phyloP scores from a whole-genome alignment of 2,888 invertebrate genomes.

The Tinea semifulvella region DNA sequence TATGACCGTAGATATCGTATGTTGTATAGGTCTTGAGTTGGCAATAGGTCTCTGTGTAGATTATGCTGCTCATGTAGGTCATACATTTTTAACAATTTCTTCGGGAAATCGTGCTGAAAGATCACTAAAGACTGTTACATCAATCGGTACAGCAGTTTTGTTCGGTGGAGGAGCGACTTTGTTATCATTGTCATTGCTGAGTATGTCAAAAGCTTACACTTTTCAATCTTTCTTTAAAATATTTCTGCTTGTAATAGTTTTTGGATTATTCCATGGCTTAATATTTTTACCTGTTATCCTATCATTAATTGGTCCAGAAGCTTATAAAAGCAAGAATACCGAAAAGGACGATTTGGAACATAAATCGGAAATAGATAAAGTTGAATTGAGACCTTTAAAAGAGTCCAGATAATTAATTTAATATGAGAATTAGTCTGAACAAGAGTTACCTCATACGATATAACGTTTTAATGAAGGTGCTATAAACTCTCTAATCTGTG shows the following conservation, averaged over 20 bases:
- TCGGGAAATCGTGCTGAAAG: conserved; percentile 64
- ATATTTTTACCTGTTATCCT: conserved; percentile 78
- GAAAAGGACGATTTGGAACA: conserved; percentile 17
- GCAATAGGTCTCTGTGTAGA: conserved; percentile 86
- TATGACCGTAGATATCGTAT: conserved; percentile 81
- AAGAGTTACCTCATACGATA: no score
- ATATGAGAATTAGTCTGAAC: not conserved
- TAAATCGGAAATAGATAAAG: conserved; percentile 32
- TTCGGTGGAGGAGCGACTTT: conserved; percentile 82
- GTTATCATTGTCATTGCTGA: conserved; percentile 74
- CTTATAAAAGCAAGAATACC: conserved; percentile 33
- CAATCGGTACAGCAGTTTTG: conserved; percentile 80
- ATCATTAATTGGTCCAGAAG: conserved; percentile 75
- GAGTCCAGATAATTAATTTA: not conserved
- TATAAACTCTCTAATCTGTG: no score
- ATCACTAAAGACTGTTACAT: conserved; percentile 70
- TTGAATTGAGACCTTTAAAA: conserved; percentile 29
- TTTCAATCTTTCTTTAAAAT: conserved; percentile 81
- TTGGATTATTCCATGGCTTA: conserved; percentile 82
- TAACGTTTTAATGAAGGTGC: no score
- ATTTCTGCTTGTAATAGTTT: conserved; percentile 78
- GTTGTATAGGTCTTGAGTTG: conserved; percentile 81
- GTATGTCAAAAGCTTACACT: conserved; percentile 77
- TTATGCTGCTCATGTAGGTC: conserved; percentile 84
- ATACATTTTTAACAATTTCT: conserved; percentile 75